These are phyloP conservation scores for Aleiodes sp. DNA, from an alignment of 1,140 invertebrate species.

Conservation along the genomic window DNA sequence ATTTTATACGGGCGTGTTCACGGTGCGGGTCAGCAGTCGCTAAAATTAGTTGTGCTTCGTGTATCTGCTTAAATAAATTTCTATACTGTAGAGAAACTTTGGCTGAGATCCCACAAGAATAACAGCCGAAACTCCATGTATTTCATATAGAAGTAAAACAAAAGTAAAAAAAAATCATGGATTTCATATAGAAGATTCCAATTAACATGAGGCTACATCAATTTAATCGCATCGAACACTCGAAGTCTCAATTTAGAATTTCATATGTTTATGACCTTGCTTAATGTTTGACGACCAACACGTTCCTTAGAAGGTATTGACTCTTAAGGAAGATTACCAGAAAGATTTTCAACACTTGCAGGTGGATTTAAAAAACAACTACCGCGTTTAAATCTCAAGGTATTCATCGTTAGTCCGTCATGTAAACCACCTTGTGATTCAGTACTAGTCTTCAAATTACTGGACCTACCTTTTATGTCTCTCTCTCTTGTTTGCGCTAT, in stretches of 20 bases:
- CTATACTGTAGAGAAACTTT: constrained; percentile 49
- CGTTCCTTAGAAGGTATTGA: background rate
- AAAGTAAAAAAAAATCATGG: too few relatives aligned
- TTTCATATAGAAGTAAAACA: background rate
- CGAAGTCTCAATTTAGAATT: background rate
- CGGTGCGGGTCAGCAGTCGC: constrained; percentile 59
- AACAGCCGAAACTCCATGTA: background rate
- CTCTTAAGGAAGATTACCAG: background rate
- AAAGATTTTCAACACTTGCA: background rate
- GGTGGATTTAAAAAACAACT: too few relatives aligned
- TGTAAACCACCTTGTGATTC: background rate
- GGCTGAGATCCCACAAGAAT: constrained; percentile 50
- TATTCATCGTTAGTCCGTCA: too few relatives aligned
- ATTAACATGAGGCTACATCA: too few relatives aligned
- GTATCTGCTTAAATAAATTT: constrained; percentile 65
- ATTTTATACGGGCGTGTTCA: constrained; percentile 55
- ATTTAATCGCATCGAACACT: background rate
- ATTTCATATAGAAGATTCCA: too few relatives aligned
- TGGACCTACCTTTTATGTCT: background rate
- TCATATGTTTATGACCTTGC: background rate
- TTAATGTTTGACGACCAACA: background rate
- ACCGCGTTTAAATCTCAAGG: too few relatives aligned
- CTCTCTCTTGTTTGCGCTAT: background rate
- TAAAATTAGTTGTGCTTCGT: constrained; percentile 62
- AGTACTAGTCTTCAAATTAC: background rate